Evolutionary conservation across 2,797 vertebrate species (phyloP).

Genomic region (Phylloscopus collybita): DNA sequence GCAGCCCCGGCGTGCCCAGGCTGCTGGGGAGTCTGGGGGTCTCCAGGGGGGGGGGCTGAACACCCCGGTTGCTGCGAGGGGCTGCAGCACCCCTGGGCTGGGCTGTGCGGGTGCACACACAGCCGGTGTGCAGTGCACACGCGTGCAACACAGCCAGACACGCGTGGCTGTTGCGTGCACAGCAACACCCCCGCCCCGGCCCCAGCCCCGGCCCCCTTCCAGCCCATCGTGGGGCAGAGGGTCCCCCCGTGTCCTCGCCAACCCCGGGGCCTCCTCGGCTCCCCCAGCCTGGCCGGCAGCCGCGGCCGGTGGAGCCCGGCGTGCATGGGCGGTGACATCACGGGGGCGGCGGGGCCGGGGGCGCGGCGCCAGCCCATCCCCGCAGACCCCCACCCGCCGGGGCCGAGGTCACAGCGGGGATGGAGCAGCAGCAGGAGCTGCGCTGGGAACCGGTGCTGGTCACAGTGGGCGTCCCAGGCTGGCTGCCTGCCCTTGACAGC

Average conservation of each 20-base stretch:
- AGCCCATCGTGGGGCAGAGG: background rate
- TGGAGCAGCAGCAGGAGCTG: background rate
- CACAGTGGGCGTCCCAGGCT: background rate
- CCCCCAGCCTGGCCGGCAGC: background rate
- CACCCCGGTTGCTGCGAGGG: background rate
- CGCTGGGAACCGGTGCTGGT: background rate
- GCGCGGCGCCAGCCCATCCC: background rate
- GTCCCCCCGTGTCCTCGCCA: background rate
- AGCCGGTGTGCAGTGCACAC: accelerated
- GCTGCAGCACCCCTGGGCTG: background rate
- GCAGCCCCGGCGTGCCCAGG: background rate
- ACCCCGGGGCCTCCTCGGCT: background rate
- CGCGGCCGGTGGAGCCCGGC: background rate
- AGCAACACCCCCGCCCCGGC: accelerated
- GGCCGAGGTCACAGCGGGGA: background rate
- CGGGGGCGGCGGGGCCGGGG: background rate
- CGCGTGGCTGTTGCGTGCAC: accelerated
- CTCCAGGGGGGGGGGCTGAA: accelerated
- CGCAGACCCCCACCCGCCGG: background rate
- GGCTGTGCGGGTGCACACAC: background rate
- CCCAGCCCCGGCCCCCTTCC: background rate
- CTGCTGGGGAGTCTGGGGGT: background rate
- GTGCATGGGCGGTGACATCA: conserved; percentile 28
- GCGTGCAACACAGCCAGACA: background rate
- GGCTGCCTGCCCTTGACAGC: background rate